These are phyloP conservation scores for Cavia porcellus DNA, from an alignment of 2,113 vertebrate species.

Conservation along the genomic window DNA sequence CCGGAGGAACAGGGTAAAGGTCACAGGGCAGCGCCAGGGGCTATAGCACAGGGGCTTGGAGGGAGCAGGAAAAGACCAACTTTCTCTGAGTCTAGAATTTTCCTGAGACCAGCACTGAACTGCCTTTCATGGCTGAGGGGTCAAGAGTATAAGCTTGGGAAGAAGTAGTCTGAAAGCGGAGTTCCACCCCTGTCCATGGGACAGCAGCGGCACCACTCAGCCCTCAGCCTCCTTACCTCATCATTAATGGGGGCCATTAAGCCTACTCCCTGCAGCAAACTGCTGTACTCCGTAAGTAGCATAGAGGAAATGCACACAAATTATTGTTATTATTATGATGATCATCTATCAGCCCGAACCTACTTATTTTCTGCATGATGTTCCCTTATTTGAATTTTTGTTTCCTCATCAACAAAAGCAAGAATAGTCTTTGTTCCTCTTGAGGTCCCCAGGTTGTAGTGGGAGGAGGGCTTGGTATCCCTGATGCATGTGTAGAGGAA, in stretches of 20 bases:
- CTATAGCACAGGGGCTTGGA: background rate
- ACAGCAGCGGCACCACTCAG: background rate
- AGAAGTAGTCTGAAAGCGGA: background rate
- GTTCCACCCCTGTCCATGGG: background rate
- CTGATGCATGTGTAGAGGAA: slow-evolving; percentile 61
- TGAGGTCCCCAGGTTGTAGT: background rate
- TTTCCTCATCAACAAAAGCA: slow-evolving; percentile 37
- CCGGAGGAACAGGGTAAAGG: background rate
- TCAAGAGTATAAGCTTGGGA: background rate
- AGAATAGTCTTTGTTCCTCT: background rate
- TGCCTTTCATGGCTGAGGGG: background rate
- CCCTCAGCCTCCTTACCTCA: background rate
- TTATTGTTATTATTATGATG: background rate
- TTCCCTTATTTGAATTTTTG: slow-evolving; percentile 27
- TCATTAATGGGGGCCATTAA: background rate
- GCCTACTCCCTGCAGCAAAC: background rate
- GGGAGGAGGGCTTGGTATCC: background rate
- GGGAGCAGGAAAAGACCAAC: background rate
- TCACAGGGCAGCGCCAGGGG: background rate
- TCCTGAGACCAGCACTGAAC: background rate
- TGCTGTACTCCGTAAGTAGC: background rate
- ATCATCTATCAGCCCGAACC: background rate
- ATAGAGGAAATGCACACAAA: too few relatives aligned
- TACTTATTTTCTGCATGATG: slow-evolving; percentile 17
- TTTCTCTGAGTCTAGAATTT: background rate